Conservation (phyloP, 2,797 vertebrate genomes). For the Danio choprae region DNA sequence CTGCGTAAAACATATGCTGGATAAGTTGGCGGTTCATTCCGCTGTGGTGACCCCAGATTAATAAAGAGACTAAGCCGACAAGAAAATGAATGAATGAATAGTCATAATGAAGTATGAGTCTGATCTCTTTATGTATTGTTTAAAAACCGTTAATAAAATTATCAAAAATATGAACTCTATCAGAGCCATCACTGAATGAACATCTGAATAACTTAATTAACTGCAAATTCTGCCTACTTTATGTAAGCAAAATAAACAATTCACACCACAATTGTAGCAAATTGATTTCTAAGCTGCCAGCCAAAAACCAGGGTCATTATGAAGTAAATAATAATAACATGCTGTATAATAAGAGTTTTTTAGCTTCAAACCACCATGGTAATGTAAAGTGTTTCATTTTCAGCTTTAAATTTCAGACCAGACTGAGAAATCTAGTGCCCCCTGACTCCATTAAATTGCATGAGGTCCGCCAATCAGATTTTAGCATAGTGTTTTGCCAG, state of each 20-base stretch:
- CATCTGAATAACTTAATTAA: not conserved
- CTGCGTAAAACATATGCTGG: too few species aligned
- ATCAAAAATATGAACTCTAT: not conserved
- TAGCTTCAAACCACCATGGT: not conserved
- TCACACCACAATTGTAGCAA: not conserved
- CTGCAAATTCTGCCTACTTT: not conserved
- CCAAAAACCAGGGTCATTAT: not conserved
- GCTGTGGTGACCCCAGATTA: too few species aligned
- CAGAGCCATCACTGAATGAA: not conserved
- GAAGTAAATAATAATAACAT: not conserved
- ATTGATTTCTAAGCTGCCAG: not conserved
- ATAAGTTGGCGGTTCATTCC: too few species aligned
- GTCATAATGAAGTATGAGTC: too few species aligned
- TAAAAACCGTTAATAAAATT: not conserved
- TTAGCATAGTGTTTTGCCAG: not conserved
- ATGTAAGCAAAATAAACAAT: not conserved
- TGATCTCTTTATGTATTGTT: not conserved
- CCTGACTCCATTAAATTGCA: not conserved
- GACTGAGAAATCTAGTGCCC: not conserved
- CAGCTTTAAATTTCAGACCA: too few species aligned
- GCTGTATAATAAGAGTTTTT: not conserved
- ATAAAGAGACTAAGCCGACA: too few species aligned
- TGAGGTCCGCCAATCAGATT: not conserved
- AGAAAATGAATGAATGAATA: too few species aligned
- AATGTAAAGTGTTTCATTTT: too few species aligned